Evolutionary conservation across 1,140 invertebrate genomes (phyloP).

Genomic region (Amphibalanus amphitrite): DNA sequence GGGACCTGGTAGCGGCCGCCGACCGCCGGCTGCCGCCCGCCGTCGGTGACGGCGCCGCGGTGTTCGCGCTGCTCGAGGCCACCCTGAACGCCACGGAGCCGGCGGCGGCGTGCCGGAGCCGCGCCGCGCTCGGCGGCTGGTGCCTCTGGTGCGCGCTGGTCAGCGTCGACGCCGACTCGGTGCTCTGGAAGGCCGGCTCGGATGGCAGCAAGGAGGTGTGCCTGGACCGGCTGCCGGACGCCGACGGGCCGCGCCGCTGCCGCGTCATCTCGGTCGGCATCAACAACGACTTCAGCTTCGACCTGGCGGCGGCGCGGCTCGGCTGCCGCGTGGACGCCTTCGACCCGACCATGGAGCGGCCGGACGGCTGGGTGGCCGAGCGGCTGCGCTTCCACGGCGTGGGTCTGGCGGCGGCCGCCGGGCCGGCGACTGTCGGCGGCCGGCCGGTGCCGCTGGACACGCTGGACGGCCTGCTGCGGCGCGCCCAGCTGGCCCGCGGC

Average conservation of each 20-base stretch:
- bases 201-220: constrained; percentile 15
- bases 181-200: background rate
- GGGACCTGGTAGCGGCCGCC: background rate
- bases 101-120: background rate
- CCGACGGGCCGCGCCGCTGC: constrained; percentile 4
- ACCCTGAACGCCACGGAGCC: background rate
- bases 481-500: background rate
- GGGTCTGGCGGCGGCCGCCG: background rate
- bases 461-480: background rate
- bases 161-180: background rate
- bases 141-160: background rate
- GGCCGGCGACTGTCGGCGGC: background rate
- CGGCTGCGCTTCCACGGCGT: background rate
- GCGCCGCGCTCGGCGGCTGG: background rate
- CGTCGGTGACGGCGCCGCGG: too few species aligned
- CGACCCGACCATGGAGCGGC: constrained; percentile 14
- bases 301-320: constrained; percentile 13
- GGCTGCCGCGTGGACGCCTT: constrained; percentile 19
- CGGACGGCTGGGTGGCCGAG: background rate
- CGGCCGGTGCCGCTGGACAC: background rate
- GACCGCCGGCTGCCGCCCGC: background rate
- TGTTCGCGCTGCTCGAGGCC: background rate
- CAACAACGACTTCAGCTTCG: constrained; percentile 19
- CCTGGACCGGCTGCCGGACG: constrained; percentile 13
- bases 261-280: constrained; percentile 16